Percentiles rank a stretch among this genome's conserved stretches.
Conservation (phyloP, 2,888 invertebrate genomes). For the Melanargia galathea region DNA sequence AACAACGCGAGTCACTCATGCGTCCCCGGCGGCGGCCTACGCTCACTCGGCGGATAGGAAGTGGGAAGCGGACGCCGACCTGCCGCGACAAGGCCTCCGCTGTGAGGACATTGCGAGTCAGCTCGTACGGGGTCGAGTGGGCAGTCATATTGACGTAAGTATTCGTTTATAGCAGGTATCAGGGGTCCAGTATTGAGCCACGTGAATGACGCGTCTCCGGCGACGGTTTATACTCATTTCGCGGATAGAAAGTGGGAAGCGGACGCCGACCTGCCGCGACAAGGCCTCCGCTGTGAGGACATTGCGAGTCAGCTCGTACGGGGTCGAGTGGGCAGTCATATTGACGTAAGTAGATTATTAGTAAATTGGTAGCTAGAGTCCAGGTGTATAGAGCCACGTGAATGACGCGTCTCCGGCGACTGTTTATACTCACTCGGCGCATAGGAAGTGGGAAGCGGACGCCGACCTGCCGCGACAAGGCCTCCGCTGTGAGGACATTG, state of each 20-base stretch:
- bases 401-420: constrained; percentile 89
- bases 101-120: constrained; percentile 90
- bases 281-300: constrained; percentile 84
- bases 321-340: constrained; percentile 84
- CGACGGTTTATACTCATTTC: constrained; percentile 87
- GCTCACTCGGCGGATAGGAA: constrained; percentile 87
- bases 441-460: constrained; percentile 89
- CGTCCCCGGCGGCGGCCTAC: constrained; percentile 88
- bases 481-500: constrained; percentile 86
- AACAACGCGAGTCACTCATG: constrained; percentile 90
- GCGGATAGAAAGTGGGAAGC: constrained; percentile 89
- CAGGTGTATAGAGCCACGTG: constrained; percentile 88
- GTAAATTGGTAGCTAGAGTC: neutral
- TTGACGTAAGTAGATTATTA: constrained; percentile 80
- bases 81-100: constrained; percentile 73
- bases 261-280: constrained; percentile 82
- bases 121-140: constrained; percentile 84
- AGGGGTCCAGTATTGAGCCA: constrained; percentile 86
- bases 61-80: constrained; percentile 87
- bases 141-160: constrained; percentile 86
- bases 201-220: constrained; percentile 89
- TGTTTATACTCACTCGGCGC: constrained; percentile 87
- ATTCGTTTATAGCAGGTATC: neutral
- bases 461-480: constrained; percentile 79
- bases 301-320: constrained; percentile 88